phyloP scores from a whole-genome alignment of 2,797 vertebrate species.

The Vireo griseus region DNA sequence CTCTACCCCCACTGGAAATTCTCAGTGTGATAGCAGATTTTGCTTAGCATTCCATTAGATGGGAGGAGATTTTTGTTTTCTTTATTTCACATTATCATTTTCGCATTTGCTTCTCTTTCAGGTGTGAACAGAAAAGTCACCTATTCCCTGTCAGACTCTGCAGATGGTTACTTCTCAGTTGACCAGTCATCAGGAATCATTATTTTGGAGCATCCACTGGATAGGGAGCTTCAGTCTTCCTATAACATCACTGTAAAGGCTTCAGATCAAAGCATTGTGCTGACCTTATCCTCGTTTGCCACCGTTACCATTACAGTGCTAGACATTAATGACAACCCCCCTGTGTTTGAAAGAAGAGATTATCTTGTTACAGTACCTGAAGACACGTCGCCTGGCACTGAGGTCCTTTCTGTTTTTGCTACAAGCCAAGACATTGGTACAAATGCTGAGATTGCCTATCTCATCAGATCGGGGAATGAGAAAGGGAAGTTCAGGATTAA shows the following conservation, averaged over 20 bases:
- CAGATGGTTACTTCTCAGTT: conserved; percentile 87
- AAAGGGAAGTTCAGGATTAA: conserved; percentile 91
- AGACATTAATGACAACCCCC: conserved; percentile 96
- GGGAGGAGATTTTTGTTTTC: neutral
- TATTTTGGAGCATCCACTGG: conserved; percentile 85
- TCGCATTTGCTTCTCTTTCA: conserved; percentile 41
- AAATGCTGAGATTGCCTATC: conserved; percentile 94
- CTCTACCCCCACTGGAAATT: neutral
- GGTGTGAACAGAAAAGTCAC: conserved; percentile 87
- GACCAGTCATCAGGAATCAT: conserved; percentile 88
- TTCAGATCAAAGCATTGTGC: conserved; percentile 83
- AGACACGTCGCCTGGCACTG: conserved; percentile 83
- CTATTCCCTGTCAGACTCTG: conserved; percentile 86
- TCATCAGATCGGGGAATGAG: conserved; percentile 92
- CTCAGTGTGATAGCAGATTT: neutral
- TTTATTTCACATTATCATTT: neutral
- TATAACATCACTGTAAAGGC: conserved; percentile 88
- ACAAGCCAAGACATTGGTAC: conserved; percentile 96
- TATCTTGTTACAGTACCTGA: conserved; percentile 89
- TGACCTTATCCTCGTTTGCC: conserved; percentile 81
- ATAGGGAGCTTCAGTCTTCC: conserved; percentile 87
- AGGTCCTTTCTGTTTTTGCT: conserved; percentile 88
- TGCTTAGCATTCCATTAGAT: neutral
- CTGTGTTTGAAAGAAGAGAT: conserved; percentile 92
- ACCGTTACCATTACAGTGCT: conserved; percentile 90